phyloP scores from a whole-genome alignment of 2,113 vertebrate genomes.

The Cheirogaleus medius region DNA sequence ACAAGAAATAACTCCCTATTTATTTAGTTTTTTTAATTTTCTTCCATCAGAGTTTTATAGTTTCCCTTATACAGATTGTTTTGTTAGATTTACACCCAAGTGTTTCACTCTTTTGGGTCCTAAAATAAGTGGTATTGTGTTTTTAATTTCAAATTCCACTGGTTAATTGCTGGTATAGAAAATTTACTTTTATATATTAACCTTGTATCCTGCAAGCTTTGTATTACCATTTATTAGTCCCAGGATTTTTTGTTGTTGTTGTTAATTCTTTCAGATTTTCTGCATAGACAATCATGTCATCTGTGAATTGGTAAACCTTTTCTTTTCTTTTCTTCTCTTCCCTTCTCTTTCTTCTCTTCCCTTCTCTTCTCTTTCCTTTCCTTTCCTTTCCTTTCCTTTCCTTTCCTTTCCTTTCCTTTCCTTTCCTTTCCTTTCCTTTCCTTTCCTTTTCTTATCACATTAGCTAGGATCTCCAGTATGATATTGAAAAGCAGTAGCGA shows the following conservation, averaged over 20 bases:
- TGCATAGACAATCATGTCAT: neutral
- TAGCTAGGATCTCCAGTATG: neutral
- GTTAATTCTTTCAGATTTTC: neutral
- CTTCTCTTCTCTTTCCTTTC: neutral
- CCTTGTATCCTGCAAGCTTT: neutral
- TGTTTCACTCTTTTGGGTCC: neutral
- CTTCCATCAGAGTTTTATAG: neutral
- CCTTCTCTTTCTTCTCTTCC: too few relatives aligned
- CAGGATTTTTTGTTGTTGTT: neutral
- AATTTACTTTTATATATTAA: neutral
- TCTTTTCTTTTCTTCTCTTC: neutral
- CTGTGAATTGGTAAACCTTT: neutral
- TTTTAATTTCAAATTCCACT: neutral
- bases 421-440: too few relatives aligned
- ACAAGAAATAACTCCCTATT: neutral
- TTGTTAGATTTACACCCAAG: neutral
- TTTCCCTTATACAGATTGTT: neutral
- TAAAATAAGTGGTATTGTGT: neutral
- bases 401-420: too few relatives aligned
- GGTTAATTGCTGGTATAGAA: neutral
- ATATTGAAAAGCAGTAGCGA: neutral
- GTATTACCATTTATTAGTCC: neutral
- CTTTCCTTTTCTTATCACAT: neutral
- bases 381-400: neutral
- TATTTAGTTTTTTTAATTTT: neutral